Conservation (phyloP, 2,888 invertebrate genomes). For the Autographa pulchrina region DNA sequence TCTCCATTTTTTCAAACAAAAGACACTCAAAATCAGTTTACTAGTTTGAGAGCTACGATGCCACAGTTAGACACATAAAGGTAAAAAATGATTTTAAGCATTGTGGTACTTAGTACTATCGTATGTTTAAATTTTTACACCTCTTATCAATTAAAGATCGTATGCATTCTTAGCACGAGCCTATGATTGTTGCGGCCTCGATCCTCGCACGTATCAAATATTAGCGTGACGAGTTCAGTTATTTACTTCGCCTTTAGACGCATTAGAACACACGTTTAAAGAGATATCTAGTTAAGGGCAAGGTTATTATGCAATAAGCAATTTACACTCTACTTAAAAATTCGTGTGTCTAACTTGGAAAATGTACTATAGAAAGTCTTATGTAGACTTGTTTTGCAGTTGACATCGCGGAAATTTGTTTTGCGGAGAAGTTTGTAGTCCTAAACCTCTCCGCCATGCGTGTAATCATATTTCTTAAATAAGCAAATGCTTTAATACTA, state of each 20-base stretch:
- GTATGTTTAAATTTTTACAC: background rate
- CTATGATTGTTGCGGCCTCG: background rate
- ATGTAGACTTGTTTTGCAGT: no score
- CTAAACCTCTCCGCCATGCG: no score
- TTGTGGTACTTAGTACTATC: no score
- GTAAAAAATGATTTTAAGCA: no score
- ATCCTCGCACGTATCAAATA: background rate
- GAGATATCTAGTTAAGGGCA: background rate
- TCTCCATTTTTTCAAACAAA: no score
- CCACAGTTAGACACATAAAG: no score
- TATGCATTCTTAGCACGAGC: constrained; percentile 1
- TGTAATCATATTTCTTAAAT: no score
- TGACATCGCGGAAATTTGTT: no score
- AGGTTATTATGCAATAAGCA: background rate
- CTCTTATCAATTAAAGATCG: background rate
- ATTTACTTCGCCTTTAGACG: background rate
- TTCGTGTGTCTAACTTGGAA: background rate
- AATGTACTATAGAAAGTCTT: no score
- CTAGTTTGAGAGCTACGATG: no score
- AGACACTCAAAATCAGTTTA: no score
- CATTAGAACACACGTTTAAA: background rate
- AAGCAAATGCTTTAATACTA: background rate
- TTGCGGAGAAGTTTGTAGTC: no score
- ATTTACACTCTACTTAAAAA: background rate
- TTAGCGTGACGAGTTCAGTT: background rate